phyloP scores from a whole-genome alignment of 2,113 vertebrate genomes.

The Miniopterus natalensis region DNA sequence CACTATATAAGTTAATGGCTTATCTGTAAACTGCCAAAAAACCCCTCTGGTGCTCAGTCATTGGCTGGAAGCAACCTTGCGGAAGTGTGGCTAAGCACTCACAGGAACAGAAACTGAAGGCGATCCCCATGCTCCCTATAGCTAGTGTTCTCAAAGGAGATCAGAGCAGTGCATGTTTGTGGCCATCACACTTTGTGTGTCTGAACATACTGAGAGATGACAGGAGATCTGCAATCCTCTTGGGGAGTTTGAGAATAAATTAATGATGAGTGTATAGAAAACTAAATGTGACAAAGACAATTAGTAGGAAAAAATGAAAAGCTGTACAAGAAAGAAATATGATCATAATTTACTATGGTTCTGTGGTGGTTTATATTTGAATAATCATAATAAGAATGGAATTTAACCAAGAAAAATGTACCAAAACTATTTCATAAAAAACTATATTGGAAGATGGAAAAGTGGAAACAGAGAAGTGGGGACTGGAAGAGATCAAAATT shows the following conservation, averaged over 20 bases:
- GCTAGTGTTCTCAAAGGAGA: neutral
- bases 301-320: neutral
- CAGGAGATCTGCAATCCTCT: neutral
- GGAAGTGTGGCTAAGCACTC: neutral
- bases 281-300: conserved; percentile 8
- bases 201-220: neutral
- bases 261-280: neutral
- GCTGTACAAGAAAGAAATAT: conserved; percentile 15
- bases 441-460: neutral
- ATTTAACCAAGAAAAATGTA: conserved; percentile 44
- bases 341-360: conserved; percentile 35
- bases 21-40: conserved; percentile 39
- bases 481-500: neutral
- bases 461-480: neutral
- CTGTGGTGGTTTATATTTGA: conserved; percentile 21
- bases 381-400: conserved; percentile 30
- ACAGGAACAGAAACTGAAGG: neutral
- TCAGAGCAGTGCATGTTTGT: neutral
- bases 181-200: neutral
- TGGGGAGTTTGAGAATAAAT: neutral
- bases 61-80: neutral
- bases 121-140: neutral
- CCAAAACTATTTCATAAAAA: conserved; percentile 48
- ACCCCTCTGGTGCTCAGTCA: neutral
- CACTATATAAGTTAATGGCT: neutral